Evolutionary conservation across 2,113 vertebrate genomes (phyloP).

Genomic region (Plotosus lineatus): DNA sequence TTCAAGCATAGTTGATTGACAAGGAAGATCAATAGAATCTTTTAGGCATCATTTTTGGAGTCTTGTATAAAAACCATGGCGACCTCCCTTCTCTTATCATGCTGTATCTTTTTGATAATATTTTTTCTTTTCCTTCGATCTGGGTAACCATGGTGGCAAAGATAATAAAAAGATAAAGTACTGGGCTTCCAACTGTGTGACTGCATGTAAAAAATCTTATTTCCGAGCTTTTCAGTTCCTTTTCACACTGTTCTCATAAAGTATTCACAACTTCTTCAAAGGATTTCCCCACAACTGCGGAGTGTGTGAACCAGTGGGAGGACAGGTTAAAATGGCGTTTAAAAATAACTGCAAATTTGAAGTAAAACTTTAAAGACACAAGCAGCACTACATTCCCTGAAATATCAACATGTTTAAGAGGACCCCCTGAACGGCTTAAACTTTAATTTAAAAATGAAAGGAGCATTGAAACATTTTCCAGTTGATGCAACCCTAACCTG

Average conservation of each 20-base stretch:
- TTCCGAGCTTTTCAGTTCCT: not conserved
- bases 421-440: not conserved
- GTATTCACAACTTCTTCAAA: not conserved
- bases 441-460: not conserved
- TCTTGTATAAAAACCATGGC: not conserved
- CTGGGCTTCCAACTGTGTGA: conserved; percentile 30
- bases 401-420: not conserved
- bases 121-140: not conserved
- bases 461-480: too few relatives aligned
- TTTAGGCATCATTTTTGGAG: too few relatives aligned
- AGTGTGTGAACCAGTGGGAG: conserved; percentile 8
- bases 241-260: conserved; percentile 31
- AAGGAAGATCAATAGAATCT: not conserved
- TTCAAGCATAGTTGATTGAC: not conserved
- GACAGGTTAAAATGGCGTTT: conserved; percentile 20
- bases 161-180: conserved; percentile 2
- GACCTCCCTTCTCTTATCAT: not conserved
- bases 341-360: conserved; percentile 1
- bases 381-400: not conserved
- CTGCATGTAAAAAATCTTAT: conserved; percentile 23
- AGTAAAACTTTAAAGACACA: not conserved
- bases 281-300: not conserved
- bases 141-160: conserved; percentile 49
- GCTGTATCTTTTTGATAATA: not conserved
- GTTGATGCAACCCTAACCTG: too few relatives aligned